Evolutionary conservation across 2,797 vertebrate genomes (phyloP).

Genomic region (Siniperca scherzeri): DNA sequence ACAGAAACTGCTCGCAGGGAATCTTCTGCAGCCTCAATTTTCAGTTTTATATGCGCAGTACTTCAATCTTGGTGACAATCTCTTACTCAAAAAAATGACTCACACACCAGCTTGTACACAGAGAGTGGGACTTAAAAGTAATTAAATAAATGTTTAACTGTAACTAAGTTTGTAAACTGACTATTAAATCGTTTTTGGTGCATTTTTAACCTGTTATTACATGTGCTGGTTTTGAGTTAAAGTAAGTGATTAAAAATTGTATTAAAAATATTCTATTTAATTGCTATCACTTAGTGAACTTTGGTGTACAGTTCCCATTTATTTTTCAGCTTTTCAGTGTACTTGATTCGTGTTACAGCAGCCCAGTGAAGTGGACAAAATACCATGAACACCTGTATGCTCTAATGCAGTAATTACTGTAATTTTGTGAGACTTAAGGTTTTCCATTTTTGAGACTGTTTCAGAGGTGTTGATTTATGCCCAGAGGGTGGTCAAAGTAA

Average conservation of each 20-base stretch:
- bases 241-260: not conserved
- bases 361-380: not conserved
- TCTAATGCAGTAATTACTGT: not conserved
- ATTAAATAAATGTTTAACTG: constrained; percentile 13
- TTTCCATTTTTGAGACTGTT: not conserved
- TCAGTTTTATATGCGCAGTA: not conserved
- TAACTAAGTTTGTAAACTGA: not conserved
- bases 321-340: not conserved
- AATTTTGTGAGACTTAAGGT: not conserved
- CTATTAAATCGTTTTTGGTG: not conserved
- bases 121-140: not conserved
- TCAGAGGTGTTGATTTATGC: not conserved
- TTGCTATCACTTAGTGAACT: not conserved
- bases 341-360: not conserved
- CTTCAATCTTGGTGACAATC: not conserved
- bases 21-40: constrained; percentile 34
- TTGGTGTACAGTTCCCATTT: not conserved
- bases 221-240: not conserved
- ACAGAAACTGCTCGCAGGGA: constrained; percentile 9
- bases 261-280: too few species aligned
- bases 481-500: not conserved
- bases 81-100: not conserved
- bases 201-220: not conserved
- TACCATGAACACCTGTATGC: not conserved
- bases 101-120: not conserved